A percentile compares a stretch with the other conserved stretches of the same genome.
These are phyloP conservation scores for Standfussiana lucernea DNA, from an alignment of 2,888 invertebrate species.

Conservation along the genomic window DNA sequence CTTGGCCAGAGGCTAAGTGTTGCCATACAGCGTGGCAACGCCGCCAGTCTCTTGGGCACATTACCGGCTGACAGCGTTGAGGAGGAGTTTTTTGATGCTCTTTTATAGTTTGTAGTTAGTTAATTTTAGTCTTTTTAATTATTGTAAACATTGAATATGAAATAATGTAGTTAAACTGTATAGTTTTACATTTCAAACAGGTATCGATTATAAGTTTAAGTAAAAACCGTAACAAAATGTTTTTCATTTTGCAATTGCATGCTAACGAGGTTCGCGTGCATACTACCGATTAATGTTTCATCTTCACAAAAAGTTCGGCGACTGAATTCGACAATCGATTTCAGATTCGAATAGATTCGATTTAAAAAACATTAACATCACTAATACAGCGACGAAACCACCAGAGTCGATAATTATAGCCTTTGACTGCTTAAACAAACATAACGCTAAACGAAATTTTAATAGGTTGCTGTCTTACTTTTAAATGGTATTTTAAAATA, in stretches of 20 bases:
- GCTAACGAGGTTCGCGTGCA: conserved; percentile 48
- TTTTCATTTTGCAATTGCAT: conserved; percentile 38
- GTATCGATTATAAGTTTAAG: background rate
- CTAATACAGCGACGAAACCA: conserved; percentile 66
- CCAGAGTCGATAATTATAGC: conserved; percentile 81
- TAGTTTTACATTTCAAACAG: background rate
- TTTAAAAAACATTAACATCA: conserved; percentile 45
- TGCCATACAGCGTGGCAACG: too few species aligned
- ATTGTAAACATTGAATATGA: too few species aligned
- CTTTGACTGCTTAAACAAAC: conserved; percentile 76
- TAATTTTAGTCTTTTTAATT: too few species aligned
- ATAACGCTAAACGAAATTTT: conserved; percentile 69
- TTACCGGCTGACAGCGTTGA: too few species aligned
- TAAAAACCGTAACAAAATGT: background rate
- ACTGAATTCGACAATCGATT: conserved; percentile 17
- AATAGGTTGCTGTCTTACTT: conserved; percentile 62
- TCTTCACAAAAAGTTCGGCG: conserved; percentile 34
- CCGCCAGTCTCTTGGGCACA: too few species aligned
- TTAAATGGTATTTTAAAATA: conserved; percentile 58
- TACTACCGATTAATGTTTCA: conserved; percentile 39
- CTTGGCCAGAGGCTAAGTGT: too few species aligned
- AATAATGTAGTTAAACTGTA: background rate
- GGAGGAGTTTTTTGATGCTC: too few species aligned
- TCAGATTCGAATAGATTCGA: conserved; percentile 2
- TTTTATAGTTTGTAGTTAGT: too few species aligned